Evolutionary conservation across 2,113 vertebrate species (phyloP).

Genomic region (Nesogale talazaci): DNA sequence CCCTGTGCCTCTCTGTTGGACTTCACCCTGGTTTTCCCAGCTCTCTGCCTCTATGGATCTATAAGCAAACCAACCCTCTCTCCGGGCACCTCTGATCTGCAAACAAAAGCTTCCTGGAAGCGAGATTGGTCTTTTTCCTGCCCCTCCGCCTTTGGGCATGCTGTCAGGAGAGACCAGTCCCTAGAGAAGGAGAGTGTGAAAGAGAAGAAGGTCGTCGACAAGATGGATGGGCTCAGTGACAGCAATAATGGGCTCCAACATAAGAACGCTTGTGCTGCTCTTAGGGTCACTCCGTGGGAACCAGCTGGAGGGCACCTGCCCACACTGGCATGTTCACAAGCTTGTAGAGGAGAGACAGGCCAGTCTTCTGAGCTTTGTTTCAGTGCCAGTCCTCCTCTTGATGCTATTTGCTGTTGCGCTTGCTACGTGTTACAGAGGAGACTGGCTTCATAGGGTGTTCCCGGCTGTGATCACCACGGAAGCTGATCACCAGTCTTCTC

Average conservation of each 20-base stretch:
- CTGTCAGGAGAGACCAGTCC: too few species aligned
- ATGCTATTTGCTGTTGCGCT: neutral
- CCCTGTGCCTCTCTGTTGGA: neutral
- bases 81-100: neutral
- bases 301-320: too few species aligned
- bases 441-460: neutral
- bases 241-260: too few species aligned
- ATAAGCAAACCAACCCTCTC: neutral
- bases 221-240: too few species aligned
- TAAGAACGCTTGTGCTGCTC: too few species aligned
- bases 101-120: slow-evolving; percentile 19
- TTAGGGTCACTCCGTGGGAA: too few species aligned
- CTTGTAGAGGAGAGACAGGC: neutral
- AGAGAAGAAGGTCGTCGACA: too few species aligned
- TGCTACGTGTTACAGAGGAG: neutral
- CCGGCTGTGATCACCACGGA: neutral
- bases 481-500: neutral
- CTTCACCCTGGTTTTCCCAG: neutral
- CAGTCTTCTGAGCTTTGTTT: neutral
- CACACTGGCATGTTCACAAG: neutral
- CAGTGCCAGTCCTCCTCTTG: neutral
- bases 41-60: neutral
- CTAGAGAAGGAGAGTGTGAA: too few species aligned
- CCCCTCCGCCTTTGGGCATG: neutral
- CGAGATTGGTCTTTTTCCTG: neutral